Percentiles rank a stretch among this genome's conserved stretches.
These are phyloP conservation scores for Xiphorhynchus erythropygius DNA, from an alignment of 2,797 vertebrate species.

Conservation along the genomic window DNA sequence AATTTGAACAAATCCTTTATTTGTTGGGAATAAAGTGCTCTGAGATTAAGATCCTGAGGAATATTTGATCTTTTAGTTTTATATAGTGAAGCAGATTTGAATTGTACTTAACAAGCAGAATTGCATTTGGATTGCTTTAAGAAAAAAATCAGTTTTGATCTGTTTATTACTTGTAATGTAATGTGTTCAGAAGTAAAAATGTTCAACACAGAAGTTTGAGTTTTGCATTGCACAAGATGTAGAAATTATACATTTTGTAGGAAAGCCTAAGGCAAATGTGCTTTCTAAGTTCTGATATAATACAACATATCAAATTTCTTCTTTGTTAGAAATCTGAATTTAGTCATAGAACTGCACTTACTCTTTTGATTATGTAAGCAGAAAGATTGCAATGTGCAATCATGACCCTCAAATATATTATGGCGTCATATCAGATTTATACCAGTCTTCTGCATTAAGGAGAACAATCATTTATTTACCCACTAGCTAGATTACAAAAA, in stretches of 20 bases:
- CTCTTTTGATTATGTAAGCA: background rate
- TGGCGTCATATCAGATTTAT: background rate
- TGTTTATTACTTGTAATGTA: slow-evolving; percentile 24
- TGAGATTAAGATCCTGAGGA: background rate
- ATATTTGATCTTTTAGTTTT: slow-evolving; percentile 19
- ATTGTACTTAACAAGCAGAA: slow-evolving; percentile 23
- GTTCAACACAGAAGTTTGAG: background rate
- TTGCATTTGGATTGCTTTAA: slow-evolving; percentile 42
- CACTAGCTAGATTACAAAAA: background rate
- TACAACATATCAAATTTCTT: background rate
- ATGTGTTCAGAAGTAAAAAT: background rate
- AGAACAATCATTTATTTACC: background rate
- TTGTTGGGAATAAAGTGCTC: background rate
- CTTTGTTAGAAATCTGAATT: background rate
- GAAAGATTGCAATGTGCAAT: background rate
- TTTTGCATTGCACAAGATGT: background rate
- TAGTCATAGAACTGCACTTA: background rate
- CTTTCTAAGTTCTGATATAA: background rate
- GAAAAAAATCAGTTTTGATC: background rate
- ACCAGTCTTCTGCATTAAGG: background rate
- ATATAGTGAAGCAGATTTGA: slow-evolving; percentile 16
- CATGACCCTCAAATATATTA: background rate
- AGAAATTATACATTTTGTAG: background rate
- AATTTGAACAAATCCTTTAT: background rate
- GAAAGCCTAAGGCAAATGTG: background rate